These are phyloP conservation scores for Eriocheir sinensis DNA, from an alignment of 1,140 invertebrate species.

Conservation along the genomic window DNA sequence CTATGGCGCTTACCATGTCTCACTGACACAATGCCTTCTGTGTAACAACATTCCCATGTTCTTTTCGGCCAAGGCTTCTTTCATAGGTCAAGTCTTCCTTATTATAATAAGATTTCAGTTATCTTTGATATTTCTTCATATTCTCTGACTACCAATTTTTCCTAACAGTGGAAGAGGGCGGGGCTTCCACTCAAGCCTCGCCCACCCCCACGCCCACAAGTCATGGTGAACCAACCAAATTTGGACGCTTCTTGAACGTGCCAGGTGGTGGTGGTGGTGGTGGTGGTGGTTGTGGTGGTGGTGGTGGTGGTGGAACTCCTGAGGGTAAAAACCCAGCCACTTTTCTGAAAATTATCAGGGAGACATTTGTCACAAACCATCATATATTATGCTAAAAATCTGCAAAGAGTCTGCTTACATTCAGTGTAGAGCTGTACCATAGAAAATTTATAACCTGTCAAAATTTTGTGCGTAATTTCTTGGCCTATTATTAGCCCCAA, in stretches of 20 bases:
- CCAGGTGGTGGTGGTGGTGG: conserved; percentile 71
- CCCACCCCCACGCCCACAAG: conserved; percentile 72
- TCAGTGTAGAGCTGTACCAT: conserved; percentile 26
- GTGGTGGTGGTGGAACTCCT: conserved; percentile 69
- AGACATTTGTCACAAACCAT: conserved; percentile 59
- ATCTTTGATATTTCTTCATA: conserved; percentile 44
- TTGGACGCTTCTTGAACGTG: conserved; percentile 77
- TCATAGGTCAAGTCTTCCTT: background rate
- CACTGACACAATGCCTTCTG: background rate
- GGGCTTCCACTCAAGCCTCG: conserved; percentile 73
- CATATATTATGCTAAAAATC: background rate
- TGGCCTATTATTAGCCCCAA: conserved; percentile 72
- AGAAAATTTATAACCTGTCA: conserved; percentile 26
- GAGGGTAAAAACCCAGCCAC: conserved; percentile 70
- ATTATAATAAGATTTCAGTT: background rate
- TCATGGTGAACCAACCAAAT: conserved; percentile 75
- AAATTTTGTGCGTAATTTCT: conserved; percentile 68
- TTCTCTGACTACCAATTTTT: conserved; percentile 72
- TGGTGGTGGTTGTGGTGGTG: conserved; percentile 71
- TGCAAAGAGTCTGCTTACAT: background rate
- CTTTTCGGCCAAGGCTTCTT: background rate
- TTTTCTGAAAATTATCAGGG: conserved; percentile 77
- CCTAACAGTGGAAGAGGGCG: conserved; percentile 76
- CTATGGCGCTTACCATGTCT: background rate
- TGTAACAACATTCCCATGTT: background rate